phyloP scores from a whole-genome alignment of 23 tunicate species.

The Clavelina lepadiformis region DNA sequence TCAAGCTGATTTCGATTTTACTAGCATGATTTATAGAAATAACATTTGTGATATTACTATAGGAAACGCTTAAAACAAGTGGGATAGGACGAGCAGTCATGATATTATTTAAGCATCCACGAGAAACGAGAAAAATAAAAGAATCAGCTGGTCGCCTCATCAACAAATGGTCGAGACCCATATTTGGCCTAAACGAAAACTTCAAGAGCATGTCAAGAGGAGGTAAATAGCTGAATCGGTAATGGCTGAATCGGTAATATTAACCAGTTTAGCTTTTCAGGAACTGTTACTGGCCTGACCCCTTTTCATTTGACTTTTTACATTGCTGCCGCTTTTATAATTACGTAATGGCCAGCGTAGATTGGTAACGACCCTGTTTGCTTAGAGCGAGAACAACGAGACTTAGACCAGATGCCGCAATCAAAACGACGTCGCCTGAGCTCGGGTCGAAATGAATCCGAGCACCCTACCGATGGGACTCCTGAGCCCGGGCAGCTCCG shows the following conservation, averaged over 20 bases:
- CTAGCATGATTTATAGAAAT: no score
- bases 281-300: no score
- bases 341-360: no score
- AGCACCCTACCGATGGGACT: conserved; percentile 14
- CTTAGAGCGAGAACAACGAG: conserved; percentile 91
- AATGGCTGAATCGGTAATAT: neutral
- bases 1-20: neutral
- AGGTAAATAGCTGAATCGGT: conserved; percentile 50
- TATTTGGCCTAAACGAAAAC: conserved; percentile 94
- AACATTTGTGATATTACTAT: neutral
- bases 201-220: conserved; percentile 91
- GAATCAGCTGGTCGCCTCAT: conserved; percentile 92
- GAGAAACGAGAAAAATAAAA: conserved; percentile 61
- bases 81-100: conserved; percentile 91
- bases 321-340: no score
- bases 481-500: conserved; percentile 55
- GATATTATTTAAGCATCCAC: conserved; percentile 93
- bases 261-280: neutral
- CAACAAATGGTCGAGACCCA: conserved; percentile 93
- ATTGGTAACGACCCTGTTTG: no score
- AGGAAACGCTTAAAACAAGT: conserved; percentile 86
- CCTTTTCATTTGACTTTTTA: no score
- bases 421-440: conserved; percentile 72
- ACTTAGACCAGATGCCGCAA: conserved; percentile 92
- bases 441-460: conserved; percentile 23